Conservation (phyloP, 2,113 vertebrate genomes). For the Bos taurus region DNA sequence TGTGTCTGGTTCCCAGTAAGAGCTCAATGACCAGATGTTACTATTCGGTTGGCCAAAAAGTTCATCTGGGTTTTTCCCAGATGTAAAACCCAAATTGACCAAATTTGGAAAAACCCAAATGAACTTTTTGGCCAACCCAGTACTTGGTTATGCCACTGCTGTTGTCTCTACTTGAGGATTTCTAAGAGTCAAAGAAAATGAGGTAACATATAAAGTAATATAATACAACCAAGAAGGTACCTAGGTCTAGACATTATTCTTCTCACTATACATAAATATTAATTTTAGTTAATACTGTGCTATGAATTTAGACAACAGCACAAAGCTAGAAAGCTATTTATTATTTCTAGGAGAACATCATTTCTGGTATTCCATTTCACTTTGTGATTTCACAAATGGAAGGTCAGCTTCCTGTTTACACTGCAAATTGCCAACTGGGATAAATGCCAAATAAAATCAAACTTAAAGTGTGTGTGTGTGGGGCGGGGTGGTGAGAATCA, state of each 20-base stretch:
- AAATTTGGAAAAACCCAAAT: background rate
- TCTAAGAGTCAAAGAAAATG: background rate
- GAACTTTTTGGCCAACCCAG: background rate
- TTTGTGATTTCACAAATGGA: background rate
- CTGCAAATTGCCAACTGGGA: background rate
- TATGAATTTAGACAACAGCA: background rate
- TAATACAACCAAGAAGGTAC: background rate
- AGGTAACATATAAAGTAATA: background rate
- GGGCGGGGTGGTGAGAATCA: background rate
- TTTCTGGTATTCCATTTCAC: background rate
- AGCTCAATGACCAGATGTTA: background rate
- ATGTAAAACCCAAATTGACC: background rate
- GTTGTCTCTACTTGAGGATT: background rate
- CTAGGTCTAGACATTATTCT: background rate
- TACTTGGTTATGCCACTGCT: background rate
- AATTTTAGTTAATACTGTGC: background rate
- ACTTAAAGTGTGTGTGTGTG: background rate
- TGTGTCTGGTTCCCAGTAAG: background rate
- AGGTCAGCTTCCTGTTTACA: background rate
- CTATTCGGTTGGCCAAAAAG: background rate
- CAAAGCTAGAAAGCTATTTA: background rate
- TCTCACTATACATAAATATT: background rate
- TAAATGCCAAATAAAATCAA: slow-evolving; percentile 8
- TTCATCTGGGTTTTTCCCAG: background rate
- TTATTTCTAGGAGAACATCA: background rate